Conservation (phyloP, 2,113 vertebrate species). For the Isurus oxyrinchus region DNA sequence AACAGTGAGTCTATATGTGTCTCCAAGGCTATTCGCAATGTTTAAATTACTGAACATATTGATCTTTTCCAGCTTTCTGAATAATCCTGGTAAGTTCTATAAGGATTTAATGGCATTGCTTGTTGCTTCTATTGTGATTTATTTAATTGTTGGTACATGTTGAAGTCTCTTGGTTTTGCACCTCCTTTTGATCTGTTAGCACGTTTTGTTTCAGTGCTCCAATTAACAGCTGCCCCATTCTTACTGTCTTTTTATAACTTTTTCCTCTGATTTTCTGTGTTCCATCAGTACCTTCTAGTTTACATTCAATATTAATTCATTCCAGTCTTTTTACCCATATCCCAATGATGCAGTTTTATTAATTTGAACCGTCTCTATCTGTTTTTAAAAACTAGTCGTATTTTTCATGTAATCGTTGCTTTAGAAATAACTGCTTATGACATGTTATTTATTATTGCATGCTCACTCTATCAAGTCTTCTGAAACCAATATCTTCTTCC, state of each 20-base stretch:
- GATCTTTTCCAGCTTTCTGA: neutral
- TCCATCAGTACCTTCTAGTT: too few relatives aligned
- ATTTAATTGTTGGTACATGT: neutral
- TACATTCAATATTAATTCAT: neutral
- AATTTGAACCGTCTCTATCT: neutral
- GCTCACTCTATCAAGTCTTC: too few relatives aligned
- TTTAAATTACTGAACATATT: conserved; percentile 17
- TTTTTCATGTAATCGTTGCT: neutral
- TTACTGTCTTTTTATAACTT: neutral
- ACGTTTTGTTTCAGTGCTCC: neutral
- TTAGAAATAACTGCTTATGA: neutral
- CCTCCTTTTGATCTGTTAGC: neutral
- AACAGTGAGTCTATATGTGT: neutral
- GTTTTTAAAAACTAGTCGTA: neutral
- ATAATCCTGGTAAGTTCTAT: neutral
- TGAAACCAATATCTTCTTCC: too few relatives aligned
- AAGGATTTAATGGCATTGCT: neutral
- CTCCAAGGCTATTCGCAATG: neutral
- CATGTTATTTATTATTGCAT: neutral
- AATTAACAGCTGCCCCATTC: neutral
- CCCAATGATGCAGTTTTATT: neutral
- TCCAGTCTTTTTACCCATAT: neutral
- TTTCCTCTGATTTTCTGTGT: neutral
- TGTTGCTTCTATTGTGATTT: neutral
- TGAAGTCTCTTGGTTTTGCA: neutral